These are phyloP conservation scores for Ashinkailepas kermadecensis DNA, from an alignment of 2,888 invertebrate species.

Conservation along the genomic window DNA sequence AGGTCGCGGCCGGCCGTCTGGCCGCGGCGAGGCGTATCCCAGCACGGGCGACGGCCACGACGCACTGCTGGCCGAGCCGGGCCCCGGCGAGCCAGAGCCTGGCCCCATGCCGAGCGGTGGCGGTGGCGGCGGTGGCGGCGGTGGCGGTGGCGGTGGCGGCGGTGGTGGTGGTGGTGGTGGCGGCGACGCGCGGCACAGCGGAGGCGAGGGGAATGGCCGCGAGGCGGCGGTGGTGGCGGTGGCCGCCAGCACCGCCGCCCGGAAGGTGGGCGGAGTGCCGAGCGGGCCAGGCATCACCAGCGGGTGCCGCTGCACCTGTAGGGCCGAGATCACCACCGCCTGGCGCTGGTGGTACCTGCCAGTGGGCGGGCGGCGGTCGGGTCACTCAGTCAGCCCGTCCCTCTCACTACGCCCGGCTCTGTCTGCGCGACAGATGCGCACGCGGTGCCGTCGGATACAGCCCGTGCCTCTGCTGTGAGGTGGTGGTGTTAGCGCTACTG, in stretches of 20 bases:
- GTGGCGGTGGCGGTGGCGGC: constrained; percentile 20
- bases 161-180: background rate
- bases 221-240: constrained; percentile 27
- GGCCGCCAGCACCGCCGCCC: background rate
- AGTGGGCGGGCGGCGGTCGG: background rate
- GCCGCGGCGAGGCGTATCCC: constrained; percentile 30
- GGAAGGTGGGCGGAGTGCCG: constrained; percentile 47
- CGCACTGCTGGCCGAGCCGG: constrained; percentile 29
- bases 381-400: background rate
- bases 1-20: constrained; percentile 53
- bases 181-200: constrained; percentile 18
- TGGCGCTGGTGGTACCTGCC: constrained; percentile 83
- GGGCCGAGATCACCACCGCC: constrained; percentile 83
- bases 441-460: too few species aligned
- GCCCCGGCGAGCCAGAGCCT: constrained; percentile 28
- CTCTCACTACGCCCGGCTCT: background rate
- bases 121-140: constrained; percentile 14
- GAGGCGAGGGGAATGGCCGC: background rate
- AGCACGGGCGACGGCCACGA: constrained; percentile 20
- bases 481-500: too few species aligned
- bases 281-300: constrained; percentile 80
- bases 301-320: constrained; percentile 87
- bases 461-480: too few species aligned
- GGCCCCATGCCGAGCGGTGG: background rate
- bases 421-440: too few species aligned